phyloP scores from a whole-genome alignment of 2,888 invertebrate genomes.

The Aplocera efformata region DNA sequence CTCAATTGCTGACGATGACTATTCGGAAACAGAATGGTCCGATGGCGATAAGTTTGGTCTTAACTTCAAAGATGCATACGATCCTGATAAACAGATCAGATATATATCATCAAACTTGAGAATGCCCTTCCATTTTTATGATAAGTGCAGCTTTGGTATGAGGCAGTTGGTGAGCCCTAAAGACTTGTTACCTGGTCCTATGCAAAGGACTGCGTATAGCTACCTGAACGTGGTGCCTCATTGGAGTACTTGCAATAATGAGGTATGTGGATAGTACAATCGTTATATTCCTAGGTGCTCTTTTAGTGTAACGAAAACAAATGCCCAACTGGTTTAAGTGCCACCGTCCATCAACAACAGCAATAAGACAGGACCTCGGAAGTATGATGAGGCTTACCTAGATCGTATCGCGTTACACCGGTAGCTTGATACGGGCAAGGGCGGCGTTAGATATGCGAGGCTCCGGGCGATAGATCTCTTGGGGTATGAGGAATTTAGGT shows the following conservation, averaged over 20 bases:
- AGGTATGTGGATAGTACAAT: slow-evolving; percentile 30
- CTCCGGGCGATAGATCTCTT: too few relatives aligned
- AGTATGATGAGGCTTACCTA: too few relatives aligned
- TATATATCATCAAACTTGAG: slow-evolving; percentile 20
- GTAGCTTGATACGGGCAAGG: too few relatives aligned
- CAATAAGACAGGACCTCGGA: too few relatives aligned
- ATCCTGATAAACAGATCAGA: slow-evolving; percentile 38
- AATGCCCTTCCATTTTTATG: slow-evolving; percentile 29
- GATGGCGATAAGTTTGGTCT: slow-evolving; percentile 26
- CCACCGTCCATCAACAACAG: too few relatives aligned
- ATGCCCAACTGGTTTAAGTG: too few relatives aligned
- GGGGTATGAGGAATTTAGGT: too few relatives aligned
- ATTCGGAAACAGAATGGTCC: slow-evolving; percentile 28
- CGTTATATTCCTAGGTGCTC: not conserved
- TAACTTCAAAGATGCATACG: slow-evolving; percentile 38
- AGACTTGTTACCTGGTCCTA: slow-evolving; percentile 43
- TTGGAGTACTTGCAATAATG: slow-evolving; percentile 49
- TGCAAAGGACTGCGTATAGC: slow-evolving; percentile 39
- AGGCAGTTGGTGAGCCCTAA: slow-evolving; percentile 45
- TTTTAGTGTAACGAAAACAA: too few relatives aligned
- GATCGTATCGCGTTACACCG: too few relatives aligned
- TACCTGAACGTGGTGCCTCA: slow-evolving; percentile 51
- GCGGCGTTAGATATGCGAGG: too few relatives aligned
- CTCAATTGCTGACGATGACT: slow-evolving; percentile 24
- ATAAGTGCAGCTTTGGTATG: slow-evolving; percentile 46